These are phyloP conservation scores for Mormyrus lacerda DNA, from an alignment of 2,113 vertebrate species.

Conservation along the genomic window DNA sequence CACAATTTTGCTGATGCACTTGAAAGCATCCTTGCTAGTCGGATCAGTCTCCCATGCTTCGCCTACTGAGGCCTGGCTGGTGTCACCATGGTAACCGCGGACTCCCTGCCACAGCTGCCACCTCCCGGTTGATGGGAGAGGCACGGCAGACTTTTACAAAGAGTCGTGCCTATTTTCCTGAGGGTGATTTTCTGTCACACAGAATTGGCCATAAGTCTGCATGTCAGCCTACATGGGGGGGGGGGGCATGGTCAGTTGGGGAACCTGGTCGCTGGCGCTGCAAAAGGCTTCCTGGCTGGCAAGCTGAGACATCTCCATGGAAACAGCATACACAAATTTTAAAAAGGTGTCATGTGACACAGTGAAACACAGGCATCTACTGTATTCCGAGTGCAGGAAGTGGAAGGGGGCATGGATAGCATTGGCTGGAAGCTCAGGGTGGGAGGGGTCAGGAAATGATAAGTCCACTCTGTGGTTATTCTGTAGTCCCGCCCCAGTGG, in stretches of 20 bases:
- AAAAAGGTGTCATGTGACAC: neutral
- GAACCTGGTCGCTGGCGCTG: neutral
- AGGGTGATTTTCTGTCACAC: neutral
- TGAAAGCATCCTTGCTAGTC: neutral
- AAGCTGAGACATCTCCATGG: neutral
- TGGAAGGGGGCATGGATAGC: neutral
- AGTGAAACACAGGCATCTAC: neutral
- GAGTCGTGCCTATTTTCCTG: neutral
- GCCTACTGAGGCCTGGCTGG: neutral
- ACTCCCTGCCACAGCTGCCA: neutral
- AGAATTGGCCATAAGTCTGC: neutral
- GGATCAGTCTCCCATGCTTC: neutral
- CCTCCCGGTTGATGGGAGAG: neutral
- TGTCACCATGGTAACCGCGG: neutral
- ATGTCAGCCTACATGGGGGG: neutral
- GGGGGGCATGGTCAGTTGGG: neutral
- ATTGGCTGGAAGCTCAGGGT: neutral
- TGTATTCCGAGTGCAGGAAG: neutral
- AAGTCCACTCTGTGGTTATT: neutral
- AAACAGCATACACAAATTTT: neutral
- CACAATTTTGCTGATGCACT: neutral
- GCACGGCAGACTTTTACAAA: neutral
- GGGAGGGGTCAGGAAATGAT: neutral
- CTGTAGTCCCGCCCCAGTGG: neutral
- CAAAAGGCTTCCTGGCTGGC: neutral